Evolutionary conservation across 2,797 vertebrate species (phyloP), one percentile per base, ranked within the genome.

Genomic region (Leucoraja ocellata): DNA sequence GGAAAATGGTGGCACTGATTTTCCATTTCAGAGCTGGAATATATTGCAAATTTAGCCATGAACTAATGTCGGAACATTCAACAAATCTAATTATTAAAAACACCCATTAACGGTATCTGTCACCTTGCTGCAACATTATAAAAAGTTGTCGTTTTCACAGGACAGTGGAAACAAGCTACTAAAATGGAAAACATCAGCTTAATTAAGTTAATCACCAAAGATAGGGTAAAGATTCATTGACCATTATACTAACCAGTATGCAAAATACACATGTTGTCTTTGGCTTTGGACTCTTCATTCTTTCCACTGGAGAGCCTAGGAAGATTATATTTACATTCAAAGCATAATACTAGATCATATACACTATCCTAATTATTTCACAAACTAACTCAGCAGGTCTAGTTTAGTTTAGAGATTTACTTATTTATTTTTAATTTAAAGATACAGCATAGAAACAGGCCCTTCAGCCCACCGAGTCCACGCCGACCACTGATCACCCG

Each of bases 211-310:
- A 18, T 63, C 13, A 13, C 54, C 83, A 86, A 86, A 63, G n/a
- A 65, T 63, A 28, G 63, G 54, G 61, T 63, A 86, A 86, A 61
- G 11, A 86, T 63, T 86, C 9, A 11, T 28, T 63, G 54, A 23
- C 1, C 28, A 92, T 13, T 21, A 61, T 88, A 93, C 95, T 94
- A 93, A 96, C 96, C 95, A 94, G 94, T 94, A 94, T 94, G 95
- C 93, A 93, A 93, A 76, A 94, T 93, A 94, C 68, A 93, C 65
- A 93, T 54, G 77, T 93, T 58, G 25, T 93, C 93, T 9, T 61
- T 74, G 14, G 28, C 93, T 79, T 80, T 94, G 73, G 93, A 94
- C 0, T 93, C 81, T 93, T 96, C 95, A 76, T 94, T 94, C 81
- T 90, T 79, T 73, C 46, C 93, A 93, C 93, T 93, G 93, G 94